phyloP scores from a whole-genome alignment of 2,797 vertebrate genomes.

The Catostomus latipinnis region DNA sequence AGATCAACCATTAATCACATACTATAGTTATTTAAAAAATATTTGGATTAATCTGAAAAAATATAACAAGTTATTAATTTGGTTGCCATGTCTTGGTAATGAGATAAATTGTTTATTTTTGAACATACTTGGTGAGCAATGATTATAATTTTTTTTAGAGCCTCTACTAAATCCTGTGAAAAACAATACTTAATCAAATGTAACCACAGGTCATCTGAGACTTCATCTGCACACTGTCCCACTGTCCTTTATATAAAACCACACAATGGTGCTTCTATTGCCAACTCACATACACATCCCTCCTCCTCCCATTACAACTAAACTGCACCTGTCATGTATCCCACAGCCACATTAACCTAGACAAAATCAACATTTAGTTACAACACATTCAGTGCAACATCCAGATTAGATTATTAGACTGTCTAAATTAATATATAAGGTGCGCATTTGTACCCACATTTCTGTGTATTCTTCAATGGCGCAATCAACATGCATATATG shows the following conservation, averaged over 20 bases:
- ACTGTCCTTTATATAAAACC: constrained; percentile 30
- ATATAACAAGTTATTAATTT: too few species aligned
- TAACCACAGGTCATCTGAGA: constrained; percentile 16
- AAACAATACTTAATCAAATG: background rate
- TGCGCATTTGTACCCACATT: background rate
- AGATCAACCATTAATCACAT: too few species aligned
- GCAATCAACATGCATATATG: constrained; percentile 28
- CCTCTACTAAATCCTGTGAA: background rate
- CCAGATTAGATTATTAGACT: background rate
- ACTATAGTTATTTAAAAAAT: too few species aligned
- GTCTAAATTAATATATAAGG: background rate
- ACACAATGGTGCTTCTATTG: constrained; percentile 45
- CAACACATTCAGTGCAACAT: background rate
- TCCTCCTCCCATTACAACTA: constrained; percentile 46
- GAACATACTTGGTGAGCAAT: too few species aligned
- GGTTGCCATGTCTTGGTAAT: too few species aligned
- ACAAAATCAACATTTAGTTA: constrained; percentile 1
- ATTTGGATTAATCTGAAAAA: too few species aligned
- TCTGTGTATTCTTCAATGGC: constrained; percentile 6
- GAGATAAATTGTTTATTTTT: too few species aligned
- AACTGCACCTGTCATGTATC: constrained; percentile 26
- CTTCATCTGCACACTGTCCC: constrained; percentile 40
- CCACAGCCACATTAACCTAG: background rate
- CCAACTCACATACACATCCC: constrained; percentile 44
- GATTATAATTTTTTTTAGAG: too few species aligned